Conservation (phyloP, 2,113 vertebrate genomes). For the Zeus faber region DNA sequence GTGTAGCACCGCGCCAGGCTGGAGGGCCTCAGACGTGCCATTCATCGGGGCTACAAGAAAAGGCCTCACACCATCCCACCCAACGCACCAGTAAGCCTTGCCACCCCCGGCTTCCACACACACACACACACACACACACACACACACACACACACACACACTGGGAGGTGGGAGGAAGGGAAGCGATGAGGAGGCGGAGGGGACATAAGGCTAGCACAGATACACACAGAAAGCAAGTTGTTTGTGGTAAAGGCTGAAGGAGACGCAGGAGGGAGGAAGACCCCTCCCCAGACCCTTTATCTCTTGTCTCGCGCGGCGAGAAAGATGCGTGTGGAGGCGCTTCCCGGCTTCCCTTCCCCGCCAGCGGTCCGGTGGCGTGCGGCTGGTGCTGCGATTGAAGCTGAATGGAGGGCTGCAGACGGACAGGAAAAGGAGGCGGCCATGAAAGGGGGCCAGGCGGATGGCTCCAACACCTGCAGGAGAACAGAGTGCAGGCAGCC, state of each 20-base stretch:
- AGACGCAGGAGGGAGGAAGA: slow-evolving; percentile 66
- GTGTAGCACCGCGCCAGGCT: slow-evolving; percentile 49
- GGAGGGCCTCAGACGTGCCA: slow-evolving; percentile 63
- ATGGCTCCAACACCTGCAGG: slow-evolving; percentile 81
- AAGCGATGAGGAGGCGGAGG: neutral
- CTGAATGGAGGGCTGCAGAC: slow-evolving; percentile 85
- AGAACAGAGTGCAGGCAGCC: slow-evolving; percentile 71
- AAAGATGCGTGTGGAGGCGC: slow-evolving; percentile 83
- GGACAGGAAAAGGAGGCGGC: slow-evolving; percentile 84
- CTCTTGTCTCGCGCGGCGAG: slow-evolving; percentile 49
- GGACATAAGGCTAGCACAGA: slow-evolving; percentile 42
- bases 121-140: neutral
- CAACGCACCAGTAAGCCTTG: slow-evolving; percentile 24
- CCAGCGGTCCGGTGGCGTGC: slow-evolving; percentile 82
- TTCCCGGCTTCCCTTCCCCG: slow-evolving; percentile 80
- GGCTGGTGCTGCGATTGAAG: slow-evolving; percentile 79
- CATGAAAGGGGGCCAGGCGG: slow-evolving; percentile 76
- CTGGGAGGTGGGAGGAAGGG: slow-evolving; percentile 2
- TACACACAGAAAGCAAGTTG: slow-evolving; percentile 83
- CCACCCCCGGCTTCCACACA: neutral
- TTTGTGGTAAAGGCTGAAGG: slow-evolving; percentile 74
- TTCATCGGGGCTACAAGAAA: slow-evolving; percentile 63
- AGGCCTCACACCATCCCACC: slow-evolving; percentile 45
- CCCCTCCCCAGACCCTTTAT: slow-evolving; percentile 45
- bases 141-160: neutral